Base-by-base conservation (phyloP, 2,888 invertebrate genomes). In the Rhopalosiphum nymphaeae region DNA sequence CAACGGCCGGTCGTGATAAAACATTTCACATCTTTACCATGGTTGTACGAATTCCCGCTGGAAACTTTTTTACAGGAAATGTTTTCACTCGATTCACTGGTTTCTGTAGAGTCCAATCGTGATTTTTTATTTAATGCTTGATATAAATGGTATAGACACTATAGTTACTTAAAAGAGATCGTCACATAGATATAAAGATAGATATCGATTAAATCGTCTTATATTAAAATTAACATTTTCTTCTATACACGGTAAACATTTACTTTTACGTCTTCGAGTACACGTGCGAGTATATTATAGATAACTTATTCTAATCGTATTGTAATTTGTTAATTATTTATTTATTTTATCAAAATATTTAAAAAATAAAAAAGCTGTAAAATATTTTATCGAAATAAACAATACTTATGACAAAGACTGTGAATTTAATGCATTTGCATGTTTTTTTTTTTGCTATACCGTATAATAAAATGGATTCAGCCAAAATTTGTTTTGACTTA, bases 1-100 rank as follows among this genome's bases (percentile, higher is more conserved):
- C 46, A 78, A 57, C 57, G 57, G 16, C 46, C 89, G 86, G 16
- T 53, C n/a, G 25, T 61, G 87, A 88, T 88, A 92, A 92, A 92
- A 53, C 85, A 46, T 92, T 61, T 86, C 86, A 46, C 49, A 46
- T 87, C 46, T 87, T 87, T 67, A 29, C 67, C 92, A 10, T 78
- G 78, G 36, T 88, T 49, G 92, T 67, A 46, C 26, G 25, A 67
- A 92, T 88, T 92, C 49, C 10, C 29, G 42, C 53, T 42, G 49
- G 21, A 92, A 92, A 87, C 49, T 88, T 92, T 87, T 86, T 86
- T 57, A 26, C 61, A 57, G 46, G 44, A 86, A 57, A 61, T 61
- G 36, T 84, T 84, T 86, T 57, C 91, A 36, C 86, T 57, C 91
- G 57, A 53, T 88, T 92, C 92, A 29, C 67, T 46, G n/a, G 53